Conservation (phyloP, 2,113 vertebrate species). For the Bagarius yarrelli region DNA sequence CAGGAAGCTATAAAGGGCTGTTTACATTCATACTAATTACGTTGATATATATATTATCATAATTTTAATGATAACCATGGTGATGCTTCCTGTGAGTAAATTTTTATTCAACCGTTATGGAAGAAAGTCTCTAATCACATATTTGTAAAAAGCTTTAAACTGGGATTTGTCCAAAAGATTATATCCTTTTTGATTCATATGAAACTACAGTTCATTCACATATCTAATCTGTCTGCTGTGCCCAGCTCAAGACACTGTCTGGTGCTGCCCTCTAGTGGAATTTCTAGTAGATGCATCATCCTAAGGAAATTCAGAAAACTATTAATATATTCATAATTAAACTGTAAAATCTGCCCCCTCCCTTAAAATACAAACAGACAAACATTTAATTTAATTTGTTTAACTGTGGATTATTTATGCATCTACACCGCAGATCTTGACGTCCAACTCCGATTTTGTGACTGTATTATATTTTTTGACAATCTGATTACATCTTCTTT, state of each 20-base stretch:
- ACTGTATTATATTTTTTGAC: too few relatives aligned
- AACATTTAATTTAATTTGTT: too few relatives aligned
- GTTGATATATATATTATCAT: too few relatives aligned
- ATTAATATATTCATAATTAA: not conserved
- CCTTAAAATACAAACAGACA: too few relatives aligned
- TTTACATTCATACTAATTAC: not conserved
- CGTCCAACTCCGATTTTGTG: too few relatives aligned
- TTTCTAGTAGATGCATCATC: not conserved
- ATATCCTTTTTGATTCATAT: too few relatives aligned
- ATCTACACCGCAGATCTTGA: too few relatives aligned
- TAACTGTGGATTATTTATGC: too few relatives aligned
- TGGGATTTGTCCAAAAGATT: too few relatives aligned
- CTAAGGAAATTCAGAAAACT: not conserved
- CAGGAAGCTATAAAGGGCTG: not conserved
- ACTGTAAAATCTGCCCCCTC: too few relatives aligned
- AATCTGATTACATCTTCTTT: too few relatives aligned
- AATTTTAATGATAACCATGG: not conserved
- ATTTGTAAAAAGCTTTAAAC: not conserved
- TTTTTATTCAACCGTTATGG: not conserved
- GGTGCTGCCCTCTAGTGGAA: slow-evolving; percentile 62
- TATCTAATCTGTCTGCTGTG: not conserved
- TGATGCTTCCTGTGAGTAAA: not conserved
- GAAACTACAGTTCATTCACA: not conserved
- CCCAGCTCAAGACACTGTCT: slow-evolving; percentile 37
- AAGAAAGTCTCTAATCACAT: not conserved